Percentiles rank a stretch among this genome's conserved stretches.
Conservation (phyloP, 2,797 vertebrate species). For the Hemibagrus guttatus region DNA sequence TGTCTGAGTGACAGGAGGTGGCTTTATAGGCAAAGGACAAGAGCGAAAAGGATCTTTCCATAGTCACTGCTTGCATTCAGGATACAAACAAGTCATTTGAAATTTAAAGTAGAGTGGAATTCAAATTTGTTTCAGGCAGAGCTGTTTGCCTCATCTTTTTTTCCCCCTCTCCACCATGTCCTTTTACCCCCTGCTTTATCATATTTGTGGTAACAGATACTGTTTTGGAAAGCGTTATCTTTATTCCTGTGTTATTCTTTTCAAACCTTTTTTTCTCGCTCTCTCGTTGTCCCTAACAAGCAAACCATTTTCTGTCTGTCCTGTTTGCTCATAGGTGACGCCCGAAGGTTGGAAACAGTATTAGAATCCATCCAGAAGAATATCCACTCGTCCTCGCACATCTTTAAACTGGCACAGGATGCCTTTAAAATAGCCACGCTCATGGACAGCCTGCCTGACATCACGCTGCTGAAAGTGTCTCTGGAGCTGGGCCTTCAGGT, state of each 20-base stretch:
- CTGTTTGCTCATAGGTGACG: slow-evolving; percentile 79
- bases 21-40: slow-evolving; percentile 6
- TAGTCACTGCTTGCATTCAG: slow-evolving; percentile 29
- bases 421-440: slow-evolving; percentile 98
- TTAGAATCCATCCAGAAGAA: slow-evolving; percentile 99
- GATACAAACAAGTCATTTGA: slow-evolving; percentile 29
- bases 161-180: neutral
- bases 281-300: neutral
- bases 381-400: slow-evolving; percentile 94
- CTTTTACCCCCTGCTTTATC: neutral
- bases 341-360: slow-evolving; percentile 89
- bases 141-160: neutral
- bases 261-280: neutral
- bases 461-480: slow-evolving; percentile 96
- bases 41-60: slow-evolving; percentile 9
- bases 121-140: slow-evolving; percentile 11
- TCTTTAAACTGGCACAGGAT: slow-evolving; percentile 98
- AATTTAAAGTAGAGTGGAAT: slow-evolving; percentile 22
- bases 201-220: slow-evolving; percentile 2
- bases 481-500: slow-evolving; percentile 98
- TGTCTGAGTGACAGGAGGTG: slow-evolving; percentile 5
- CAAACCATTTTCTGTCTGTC: slow-evolving; percentile 4
- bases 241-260: neutral
- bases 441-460: slow-evolving; percentile 97
- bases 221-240: neutral